A percentile compares a stretch with the other conserved stretches of the same genome.
Conservation (phyloP, 2,113 vertebrate genomes). For the Sisor rabdophorus region DNA sequence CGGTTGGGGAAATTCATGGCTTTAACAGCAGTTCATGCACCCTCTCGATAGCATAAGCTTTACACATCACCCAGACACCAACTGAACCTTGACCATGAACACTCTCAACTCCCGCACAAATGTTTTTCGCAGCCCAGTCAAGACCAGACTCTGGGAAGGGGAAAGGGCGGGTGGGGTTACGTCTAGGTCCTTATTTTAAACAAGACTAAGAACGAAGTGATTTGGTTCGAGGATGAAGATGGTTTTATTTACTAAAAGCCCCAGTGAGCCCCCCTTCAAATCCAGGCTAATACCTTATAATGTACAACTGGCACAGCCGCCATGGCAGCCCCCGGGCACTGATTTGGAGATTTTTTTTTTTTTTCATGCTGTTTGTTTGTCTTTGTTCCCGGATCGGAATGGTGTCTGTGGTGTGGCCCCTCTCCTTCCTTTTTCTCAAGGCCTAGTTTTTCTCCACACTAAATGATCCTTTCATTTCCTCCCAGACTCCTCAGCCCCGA, state of each 20-base stretch:
- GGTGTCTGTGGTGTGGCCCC: constrained; percentile 54
- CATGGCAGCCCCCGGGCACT: constrained; percentile 35
- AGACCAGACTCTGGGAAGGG: neutral
- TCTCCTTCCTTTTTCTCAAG: constrained; percentile 43
- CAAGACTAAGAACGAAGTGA: constrained; percentile 34
- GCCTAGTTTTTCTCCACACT: constrained; percentile 56
- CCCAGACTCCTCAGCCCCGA: constrained; percentile 65
- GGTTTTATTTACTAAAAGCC: constrained; percentile 44
- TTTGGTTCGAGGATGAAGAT: constrained; percentile 12
- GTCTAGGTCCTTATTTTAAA: constrained; percentile 27
- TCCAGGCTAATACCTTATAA: constrained; percentile 41
- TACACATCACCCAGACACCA: constrained; percentile 27
- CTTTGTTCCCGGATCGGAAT: constrained; percentile 44
- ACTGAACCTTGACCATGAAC: constrained; percentile 25
- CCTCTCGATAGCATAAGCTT: constrained; percentile 23
- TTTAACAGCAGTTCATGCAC: constrained; percentile 25
- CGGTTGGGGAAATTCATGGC: constrained; percentile 33
- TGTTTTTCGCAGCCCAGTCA: constrained; percentile 44
- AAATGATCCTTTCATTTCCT: constrained; percentile 85
- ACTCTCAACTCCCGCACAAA: constrained; percentile 32
- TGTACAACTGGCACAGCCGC: constrained; percentile 26
- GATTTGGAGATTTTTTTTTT: constrained; percentile 50
- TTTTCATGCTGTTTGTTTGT: constrained; percentile 47
- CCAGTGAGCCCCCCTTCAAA: constrained; percentile 29
- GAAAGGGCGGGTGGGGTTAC: neutral